Evolutionary conservation across 2,113 vertebrate genomes (phyloP), one percentile per base, ranked within the genome.

Genomic region (Stictonetta naevosa): DNA sequence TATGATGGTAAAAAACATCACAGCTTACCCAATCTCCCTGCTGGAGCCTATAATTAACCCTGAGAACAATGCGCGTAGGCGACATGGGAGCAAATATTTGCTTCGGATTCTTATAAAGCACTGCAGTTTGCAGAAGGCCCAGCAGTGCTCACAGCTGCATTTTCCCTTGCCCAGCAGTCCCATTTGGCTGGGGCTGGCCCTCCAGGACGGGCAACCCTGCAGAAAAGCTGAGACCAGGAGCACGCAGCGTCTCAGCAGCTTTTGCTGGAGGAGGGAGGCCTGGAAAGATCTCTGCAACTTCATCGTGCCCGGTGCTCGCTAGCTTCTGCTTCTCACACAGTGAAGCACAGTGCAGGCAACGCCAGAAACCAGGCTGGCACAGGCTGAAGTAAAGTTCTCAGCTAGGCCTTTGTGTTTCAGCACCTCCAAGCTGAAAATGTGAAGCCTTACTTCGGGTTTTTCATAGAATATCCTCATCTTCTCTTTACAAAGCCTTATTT

Each of bases 401-500:
- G 42, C 38, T 33, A 13, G 23, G 34, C 82, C 34, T 68, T 79
- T 4, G 3, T 71, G 52, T 85, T 56, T 46, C 78, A 83, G 74
- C 67, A 53, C 34, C 64, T 91, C 1, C 28, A 48, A 91, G 78
- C 80, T 92, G 72, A 73, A 90, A 42, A 25, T 77, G 79, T n/a
- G 73, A 25, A 88, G 31, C 40, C 50, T 74, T 67, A 42, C 63
- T 36, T 62, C 40, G 68, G 52, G n/a, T 90, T 83, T 76, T 77
- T 19, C 36, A 40, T 6, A 40, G 62, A 19, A 64, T 40, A 40
- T 38, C 82, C 73, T 53, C 75, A 58, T 50, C 50, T 83, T 69
- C 79, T 56, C 52, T 59, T 81, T 67, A 92, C 86, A 97, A 92
- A 94, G 74, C 77, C 69, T 56, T 53, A 89, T 91, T 96, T 40